Evolutionary conservation across 2,113 vertebrate genomes (phyloP), one percentile per base, ranked within the genome.

Genomic region (Gavia stellata): DNA sequence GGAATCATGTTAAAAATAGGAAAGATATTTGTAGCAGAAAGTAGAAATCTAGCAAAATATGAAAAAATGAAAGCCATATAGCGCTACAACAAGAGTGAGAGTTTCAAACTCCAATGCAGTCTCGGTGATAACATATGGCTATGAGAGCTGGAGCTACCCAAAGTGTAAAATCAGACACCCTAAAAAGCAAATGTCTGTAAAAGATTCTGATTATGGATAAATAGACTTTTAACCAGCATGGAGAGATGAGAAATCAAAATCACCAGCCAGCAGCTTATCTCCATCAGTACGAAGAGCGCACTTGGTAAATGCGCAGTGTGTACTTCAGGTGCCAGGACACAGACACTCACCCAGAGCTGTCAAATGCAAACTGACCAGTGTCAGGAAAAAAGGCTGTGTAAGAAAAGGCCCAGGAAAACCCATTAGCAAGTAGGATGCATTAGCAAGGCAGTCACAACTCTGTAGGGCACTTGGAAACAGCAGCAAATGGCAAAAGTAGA

Each of bases 161-260:
- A 52, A 80, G 58, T 81, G 75, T 78, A 83, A 92, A 93, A 81
- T 73, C 86, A 94, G 86, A 83, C 72, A 77, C 36, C 40, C 59
- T 62, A 44, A 89, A 93, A 74, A 90, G 29, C 59, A 81, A 72
- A 92, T 29, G 59, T 94, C 55, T 93, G 53, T 31, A 78, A 94
- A 86, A 80, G 45, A 78, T 80, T 77, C 45, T 73, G 86, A 81
- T 66, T 92, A 71, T 8, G 1, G 36, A 85, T 93, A 82, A 94
- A 90, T 63, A 85, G 10, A 55, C 78, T 89, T 94, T 47, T 77
- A 92, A 70, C 44, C 63, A 45, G 45, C 34, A 19, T 5, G 33
- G 79, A 62, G 62, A 73, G 31, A 77, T 26, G 38, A 86, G 58
- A 92, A 94, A 83, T 58, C 71, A 88, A 49, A 86, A 70, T 81